Base-by-base conservation (phyloP, 2,113 vertebrate genomes). In the Echinops telfairi region DNA sequence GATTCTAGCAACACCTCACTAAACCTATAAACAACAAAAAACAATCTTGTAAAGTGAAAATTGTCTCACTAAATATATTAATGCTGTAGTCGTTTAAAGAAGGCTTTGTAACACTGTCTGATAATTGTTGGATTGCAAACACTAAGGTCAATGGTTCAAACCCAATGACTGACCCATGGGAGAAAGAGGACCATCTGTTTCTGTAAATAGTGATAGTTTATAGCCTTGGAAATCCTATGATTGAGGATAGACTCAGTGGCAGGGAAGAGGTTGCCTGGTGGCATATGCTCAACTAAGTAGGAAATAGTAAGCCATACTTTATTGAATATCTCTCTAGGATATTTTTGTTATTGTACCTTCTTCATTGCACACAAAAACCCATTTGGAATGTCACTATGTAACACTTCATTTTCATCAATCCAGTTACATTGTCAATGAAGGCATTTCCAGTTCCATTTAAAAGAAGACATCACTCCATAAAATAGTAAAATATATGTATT, bases 401-500 rank as follows among this genome's bases (percentile, higher is more conserved):
- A 53, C 47, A 53, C 22, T 47, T 5, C 15, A 77, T 73, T 81
- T 57, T 64, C n/a, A 80, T 71, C 20, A 94, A 81, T 87, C 27
- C 27, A 25, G 70, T 87, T 83, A 5, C 84, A 6, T 91, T 79
- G 40, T 31, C 57, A 76, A 7, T 16, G 23, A 53, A 27, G 19
- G 75, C 10, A 31, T 68, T 89, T 95, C 70, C 47, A 53, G 53
- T 94, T 81, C 43, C 83, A 90, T 70, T 78, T 85, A 27, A 60
- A 89, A 47, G n/a, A 82, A 73, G 40, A 22, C 25, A 58, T 47
- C 62, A 47, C 25, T 90, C 3, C 1, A 77, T 0, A 78, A 93
- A 77, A 89, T 53, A 80, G 84, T 73, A 36, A 88, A 12, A 47
- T 86, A 77, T 38, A 36, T n/a, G 12, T 87, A 40, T 43, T 33